phyloP scores from a whole-genome alignment of 2,113 vertebrate genomes.

The Cathartes aura region DNA sequence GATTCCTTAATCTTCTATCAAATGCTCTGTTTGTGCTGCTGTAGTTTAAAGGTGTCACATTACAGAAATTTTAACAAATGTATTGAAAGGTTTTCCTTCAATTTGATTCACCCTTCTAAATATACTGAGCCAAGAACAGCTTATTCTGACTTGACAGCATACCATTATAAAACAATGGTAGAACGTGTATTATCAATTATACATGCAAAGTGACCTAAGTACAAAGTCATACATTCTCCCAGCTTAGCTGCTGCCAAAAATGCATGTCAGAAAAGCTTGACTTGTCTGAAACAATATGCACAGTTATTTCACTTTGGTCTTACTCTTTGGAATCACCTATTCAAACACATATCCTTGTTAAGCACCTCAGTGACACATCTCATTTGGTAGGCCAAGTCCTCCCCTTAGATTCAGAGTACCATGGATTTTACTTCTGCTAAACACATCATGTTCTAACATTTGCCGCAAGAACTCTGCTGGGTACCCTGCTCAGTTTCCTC shows the following conservation, averaged over 20 bases:
- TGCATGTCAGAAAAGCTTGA: background rate
- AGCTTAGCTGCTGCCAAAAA: background rate
- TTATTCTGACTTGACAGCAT: background rate
- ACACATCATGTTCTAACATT: fast-evolving
- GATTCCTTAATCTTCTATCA: background rate
- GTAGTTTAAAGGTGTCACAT: background rate
- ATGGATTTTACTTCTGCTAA: fast-evolving
- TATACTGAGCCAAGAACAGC: background rate
- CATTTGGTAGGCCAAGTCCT: background rate
- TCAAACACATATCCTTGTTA: background rate
- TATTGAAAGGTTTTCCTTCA: background rate
- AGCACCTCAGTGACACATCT: background rate
- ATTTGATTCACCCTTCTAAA: background rate
- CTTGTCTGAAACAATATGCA: background rate
- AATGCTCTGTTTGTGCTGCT: background rate
- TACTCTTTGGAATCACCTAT: background rate
- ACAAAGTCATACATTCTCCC: background rate
- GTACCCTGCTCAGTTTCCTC: background rate
- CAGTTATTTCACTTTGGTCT: background rate
- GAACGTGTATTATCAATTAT: background rate
- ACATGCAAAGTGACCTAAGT: slow-evolving; percentile 20
- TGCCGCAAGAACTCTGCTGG: background rate
- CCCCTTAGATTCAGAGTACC: background rate
- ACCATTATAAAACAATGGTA: background rate
- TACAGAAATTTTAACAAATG: background rate